A percentile compares a stretch with the other conserved stretches of the same genome.
phyloP scores from a whole-genome alignment of 2,888 invertebrate species.

The Beris morrisii region DNA sequence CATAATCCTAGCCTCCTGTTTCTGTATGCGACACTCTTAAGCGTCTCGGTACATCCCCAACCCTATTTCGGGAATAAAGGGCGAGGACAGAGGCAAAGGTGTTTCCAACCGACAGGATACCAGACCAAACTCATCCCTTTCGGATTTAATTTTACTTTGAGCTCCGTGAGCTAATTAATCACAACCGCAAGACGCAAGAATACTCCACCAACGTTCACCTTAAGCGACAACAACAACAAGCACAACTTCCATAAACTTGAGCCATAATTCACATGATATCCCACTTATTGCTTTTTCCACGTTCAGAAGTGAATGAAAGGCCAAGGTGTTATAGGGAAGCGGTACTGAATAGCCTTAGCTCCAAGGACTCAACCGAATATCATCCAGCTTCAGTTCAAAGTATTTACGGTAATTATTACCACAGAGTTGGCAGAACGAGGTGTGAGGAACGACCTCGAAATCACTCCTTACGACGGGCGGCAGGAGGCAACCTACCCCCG shows the following conservation, averaged over 20 bases:
- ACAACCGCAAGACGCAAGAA: neutral
- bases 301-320: conserved; percentile 33
- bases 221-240: conserved; percentile 1
- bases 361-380: neutral
- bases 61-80: no score
- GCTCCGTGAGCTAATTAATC: conserved; percentile 23
- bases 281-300: conserved; percentile 38
- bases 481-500: conserved; percentile 10
- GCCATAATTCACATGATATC: conserved; percentile 37
- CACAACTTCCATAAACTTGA: conserved; percentile 25
- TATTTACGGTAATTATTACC: conserved; percentile 12
- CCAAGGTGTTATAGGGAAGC: conserved; percentile 35
- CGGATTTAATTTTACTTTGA: neutral
- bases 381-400: neutral
- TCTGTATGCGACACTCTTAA: no score
- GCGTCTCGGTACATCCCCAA: no score
- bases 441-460: conserved; percentile 8
- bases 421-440: neutral
- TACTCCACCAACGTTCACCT: neutral
- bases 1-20: no score
- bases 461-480: conserved; percentile 14
- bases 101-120: no score
- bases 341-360: neutral
- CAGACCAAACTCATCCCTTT: conserved; percentile 9
- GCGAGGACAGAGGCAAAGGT: no score